Evolutionary conservation across 1,140 invertebrate genomes (phyloP).

Genomic region (Sarcophaga bullata): DNA sequence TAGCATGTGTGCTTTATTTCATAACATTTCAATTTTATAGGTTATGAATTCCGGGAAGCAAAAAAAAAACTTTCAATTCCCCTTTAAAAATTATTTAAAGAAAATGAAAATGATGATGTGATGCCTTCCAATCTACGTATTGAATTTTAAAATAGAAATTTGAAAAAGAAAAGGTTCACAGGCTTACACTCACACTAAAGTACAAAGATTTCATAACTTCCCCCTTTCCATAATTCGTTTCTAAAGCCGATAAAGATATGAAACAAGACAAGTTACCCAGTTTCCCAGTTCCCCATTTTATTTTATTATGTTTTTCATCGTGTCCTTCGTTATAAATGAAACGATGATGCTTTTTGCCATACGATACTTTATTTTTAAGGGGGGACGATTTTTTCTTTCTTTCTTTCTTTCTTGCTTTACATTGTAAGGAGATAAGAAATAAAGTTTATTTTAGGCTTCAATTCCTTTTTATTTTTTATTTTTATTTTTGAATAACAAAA

Average conservation of each 20-base stretch:
- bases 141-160: constrained; percentile 4
- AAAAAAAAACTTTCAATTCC: constrained; percentile 21
- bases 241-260: constrained; percentile 31
- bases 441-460: background rate
- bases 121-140: background rate
- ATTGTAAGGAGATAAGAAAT: background rate
- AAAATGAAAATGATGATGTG: background rate
- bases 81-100: constrained; percentile 23
- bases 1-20: constrained; percentile 22
- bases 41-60: background rate
- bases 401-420: background rate
- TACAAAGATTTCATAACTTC: no score
- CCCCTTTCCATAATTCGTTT: background rate
- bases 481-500: no score
- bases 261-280: background rate
- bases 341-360: background rate
- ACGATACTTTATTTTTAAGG: background rate
- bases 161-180: background rate
- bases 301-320: background rate
- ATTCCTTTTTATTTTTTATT: background rate
- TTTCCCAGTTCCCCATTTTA: background rate
- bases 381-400: background rate
- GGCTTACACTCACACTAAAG: background rate
- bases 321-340: background rate
- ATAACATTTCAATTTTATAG: constrained; percentile 29